phyloP scores from a whole-genome alignment of 64 coral and sea anemone species.

The Hydrozoanthus tunicans region DNA sequence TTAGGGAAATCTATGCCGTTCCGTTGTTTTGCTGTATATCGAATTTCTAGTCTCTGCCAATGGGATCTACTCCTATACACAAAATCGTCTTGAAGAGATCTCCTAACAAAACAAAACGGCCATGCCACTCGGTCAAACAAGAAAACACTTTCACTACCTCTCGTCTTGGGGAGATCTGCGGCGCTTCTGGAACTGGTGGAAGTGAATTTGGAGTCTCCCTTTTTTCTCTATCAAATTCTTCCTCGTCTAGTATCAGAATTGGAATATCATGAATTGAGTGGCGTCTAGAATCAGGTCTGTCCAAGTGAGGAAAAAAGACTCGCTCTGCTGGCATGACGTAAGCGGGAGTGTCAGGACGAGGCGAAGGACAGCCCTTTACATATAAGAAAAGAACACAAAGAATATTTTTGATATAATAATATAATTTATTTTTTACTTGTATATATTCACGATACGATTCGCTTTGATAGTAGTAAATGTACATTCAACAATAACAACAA shows the following conservation, averaged over 20 bases:
- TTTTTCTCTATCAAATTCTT: neutral
- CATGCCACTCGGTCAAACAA: no score
- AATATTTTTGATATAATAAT: no score
- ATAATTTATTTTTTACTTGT: no score
- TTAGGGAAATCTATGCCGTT: no score
- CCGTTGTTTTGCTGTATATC: no score
- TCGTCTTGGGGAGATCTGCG: neutral
- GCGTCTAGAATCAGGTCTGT: neutral
- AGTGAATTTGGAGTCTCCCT: neutral
- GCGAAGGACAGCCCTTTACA: neutral
- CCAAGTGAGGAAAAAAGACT: constrained; percentile 7
- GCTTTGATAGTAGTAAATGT: no score
- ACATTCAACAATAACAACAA: no score
- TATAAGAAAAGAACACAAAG: no score
- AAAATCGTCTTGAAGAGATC: no score
- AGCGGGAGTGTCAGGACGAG: constrained; percentile 26
- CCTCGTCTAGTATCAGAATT: neutral
- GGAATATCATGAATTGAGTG: constrained; percentile 17
- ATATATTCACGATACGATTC: no score
- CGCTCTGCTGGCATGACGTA: constrained; percentile 22
- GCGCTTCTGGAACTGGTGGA: constrained; percentile 13
- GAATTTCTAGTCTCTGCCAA: no score
- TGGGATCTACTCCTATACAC: no score
- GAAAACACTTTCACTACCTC: neutral
- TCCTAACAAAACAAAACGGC: neutral